Evolutionary conservation across 2,888 invertebrate species (phyloP), one percentile per base, ranked within the genome.

Genomic region (Salpingus planirostris): DNA sequence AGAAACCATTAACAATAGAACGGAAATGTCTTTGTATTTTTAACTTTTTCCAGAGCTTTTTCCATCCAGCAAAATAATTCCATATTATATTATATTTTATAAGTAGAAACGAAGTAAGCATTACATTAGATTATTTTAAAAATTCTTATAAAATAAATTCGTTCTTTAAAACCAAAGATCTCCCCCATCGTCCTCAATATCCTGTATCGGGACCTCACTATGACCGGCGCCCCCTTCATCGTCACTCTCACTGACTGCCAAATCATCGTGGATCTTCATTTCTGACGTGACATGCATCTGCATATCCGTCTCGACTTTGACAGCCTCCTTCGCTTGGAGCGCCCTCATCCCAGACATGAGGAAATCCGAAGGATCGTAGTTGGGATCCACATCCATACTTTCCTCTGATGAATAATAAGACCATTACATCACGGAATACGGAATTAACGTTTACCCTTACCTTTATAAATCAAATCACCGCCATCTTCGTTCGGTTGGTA

Each of bases 321-420:
- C 29, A 12, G 38, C 43, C 2, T 54, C 52, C 3, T 54, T 52
- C 27, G 3, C 54, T 52, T 55, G 43, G 38, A 50, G 38, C 35
- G 47, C 43, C 14, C 57, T 55, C 27, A 72, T 57, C 15, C 68
- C 69, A 11, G 74, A 71, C 61, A 81, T 69, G 28, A 88, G 67
- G 59, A 90, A 86, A 62, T 87, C 89, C 0, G 87, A 84, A 0
- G 88, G 86, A 65, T 90, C 89, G 61, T 90, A 90, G 54, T 79
- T 82, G 0, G 83, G 79, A 66, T 87, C 87, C 12, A 81, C 74
- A 47, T 81, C 80, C 67, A 80, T 75, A 35, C 79, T 78, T 56
- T 81, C 80, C 48, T 80, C 80, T 74, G 25, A 59, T 18, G 10
- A 23, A 23, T 10, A 5, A 23, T 11, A 7, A 7, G 5, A 23